Evolutionary conservation across 2,113 vertebrate species (phyloP).

Genomic region (Gnathonemus longibarbis): DNA sequence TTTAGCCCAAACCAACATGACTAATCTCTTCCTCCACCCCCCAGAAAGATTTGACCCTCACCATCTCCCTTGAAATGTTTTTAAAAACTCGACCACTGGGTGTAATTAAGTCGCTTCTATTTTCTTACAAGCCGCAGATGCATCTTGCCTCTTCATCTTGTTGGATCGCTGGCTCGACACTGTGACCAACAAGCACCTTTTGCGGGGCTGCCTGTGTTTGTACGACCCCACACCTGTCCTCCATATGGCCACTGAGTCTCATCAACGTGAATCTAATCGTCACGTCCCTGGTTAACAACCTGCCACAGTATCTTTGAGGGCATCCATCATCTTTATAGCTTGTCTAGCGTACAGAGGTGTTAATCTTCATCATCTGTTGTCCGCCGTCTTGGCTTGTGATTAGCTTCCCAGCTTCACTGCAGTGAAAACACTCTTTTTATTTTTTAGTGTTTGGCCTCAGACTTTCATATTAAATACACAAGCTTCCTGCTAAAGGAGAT

Average conservation of each 20-base stretch:
- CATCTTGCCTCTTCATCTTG: neutral
- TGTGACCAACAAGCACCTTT: neutral
- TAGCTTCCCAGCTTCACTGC: neutral
- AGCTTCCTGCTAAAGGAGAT: neutral
- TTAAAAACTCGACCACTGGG: neutral
- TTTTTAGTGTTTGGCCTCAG: neutral
- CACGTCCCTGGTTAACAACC: neutral
- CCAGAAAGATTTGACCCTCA: neutral
- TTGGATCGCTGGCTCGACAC: neutral
- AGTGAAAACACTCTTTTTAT: neutral
- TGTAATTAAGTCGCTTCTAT: neutral
- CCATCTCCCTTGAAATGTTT: too few species aligned
- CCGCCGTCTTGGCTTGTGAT: neutral
- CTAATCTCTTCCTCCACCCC: neutral
- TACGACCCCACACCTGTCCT: neutral
- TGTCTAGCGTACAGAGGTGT: neutral
- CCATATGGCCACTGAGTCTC: neutral
- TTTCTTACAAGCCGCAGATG: neutral
- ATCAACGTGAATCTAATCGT: neutral
- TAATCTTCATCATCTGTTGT: slow-evolving; percentile 5
- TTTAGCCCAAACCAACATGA: neutral
- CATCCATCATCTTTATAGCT: neutral
- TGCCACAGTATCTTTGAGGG: neutral
- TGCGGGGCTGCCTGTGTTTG: neutral
- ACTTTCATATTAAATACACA: neutral